Conservation (phyloP, 2,888 invertebrate genomes). For the Notocelia uddmanniana region DNA sequence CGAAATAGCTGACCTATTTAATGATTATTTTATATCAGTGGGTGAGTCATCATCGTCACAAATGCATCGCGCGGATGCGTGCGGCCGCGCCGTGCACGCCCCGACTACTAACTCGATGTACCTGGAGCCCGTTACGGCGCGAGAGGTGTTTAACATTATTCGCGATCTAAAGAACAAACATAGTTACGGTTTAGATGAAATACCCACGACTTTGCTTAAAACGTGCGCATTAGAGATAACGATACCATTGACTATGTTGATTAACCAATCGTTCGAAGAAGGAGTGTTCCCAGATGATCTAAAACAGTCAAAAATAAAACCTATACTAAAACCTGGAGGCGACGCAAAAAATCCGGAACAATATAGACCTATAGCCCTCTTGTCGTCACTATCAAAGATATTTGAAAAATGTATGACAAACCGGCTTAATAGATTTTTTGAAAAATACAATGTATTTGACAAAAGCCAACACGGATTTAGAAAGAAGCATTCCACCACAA, state of each 20-base stretch:
- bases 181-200: neutral
- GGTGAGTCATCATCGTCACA: neutral
- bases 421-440: too few relatives aligned
- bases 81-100: neutral
- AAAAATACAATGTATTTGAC: too few relatives aligned
- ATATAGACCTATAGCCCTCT: neutral
- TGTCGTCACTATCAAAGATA: neutral
- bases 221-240: neutral
- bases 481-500: too few relatives aligned
- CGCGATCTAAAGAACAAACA: neutral
- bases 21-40: constrained; percentile 2
- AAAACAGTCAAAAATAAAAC: neutral
- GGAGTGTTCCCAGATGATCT: neutral
- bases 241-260: neutral
- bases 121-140: neutral
- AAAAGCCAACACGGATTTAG: too few relatives aligned
- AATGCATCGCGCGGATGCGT: neutral
- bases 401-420: neutral
- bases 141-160: neutral
- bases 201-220: neutral
- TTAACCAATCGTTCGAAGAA: neutral
- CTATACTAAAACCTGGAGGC: neutral
- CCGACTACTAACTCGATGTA: neutral
- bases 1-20: neutral
- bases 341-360: neutral